Evolutionary conservation across 2,888 invertebrate species (phyloP), one percentile per base, ranked within the genome.

Genomic region (Luffia ferchaultella): DNA sequence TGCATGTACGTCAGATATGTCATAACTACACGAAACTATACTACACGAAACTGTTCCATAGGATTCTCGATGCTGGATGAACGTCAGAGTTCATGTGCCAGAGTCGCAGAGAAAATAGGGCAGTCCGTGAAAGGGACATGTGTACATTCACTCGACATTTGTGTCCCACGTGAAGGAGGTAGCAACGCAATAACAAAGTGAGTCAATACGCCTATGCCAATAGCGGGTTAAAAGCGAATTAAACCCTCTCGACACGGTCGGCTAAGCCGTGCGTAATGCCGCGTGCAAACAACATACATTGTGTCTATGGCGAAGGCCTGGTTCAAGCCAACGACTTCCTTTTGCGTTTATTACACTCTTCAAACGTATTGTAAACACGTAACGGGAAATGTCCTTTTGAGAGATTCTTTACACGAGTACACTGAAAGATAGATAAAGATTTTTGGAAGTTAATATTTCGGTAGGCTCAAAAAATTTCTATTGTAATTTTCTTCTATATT

Each of bases 221-320:
- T 57, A 61, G 56, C 60, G 58, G 56, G 60, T 64, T 62, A 55
- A 60, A 66, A 55, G 55, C 55, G 57, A 59, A 61, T 58, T 55
- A 53, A 55, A n/a, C 46, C 50, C 50, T 50, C 47, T 47, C 46
- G 42, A 20, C 47, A 47, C 47, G 47, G 42, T 42, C 47, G 17
- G 46, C 30, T 51, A 51, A 51, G 48, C 62, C 61, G 66, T 61
- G 68, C 70, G 69, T 66, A 64, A 66, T 70, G 62, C 70, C 67
- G 63, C 63, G 58, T 61, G 67, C 66, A 70, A 74, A 72, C 64
- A 68, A 58, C 55, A 59, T 58, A 60, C 62, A 60, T 60, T 64
- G 65, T 64, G 55, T 57, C 56, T 50, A 53, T 56, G 60, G 58
- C 43, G 16, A 42, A 5, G 16, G 16, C 43, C 40, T n/a, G n/a